Percentiles rank a stretch among this genome's conserved stretches.
These are phyloP conservation scores for Gallinago nigripennis DNA, from an alignment of 2,797 vertebrate species.

Conservation along the genomic window DNA sequence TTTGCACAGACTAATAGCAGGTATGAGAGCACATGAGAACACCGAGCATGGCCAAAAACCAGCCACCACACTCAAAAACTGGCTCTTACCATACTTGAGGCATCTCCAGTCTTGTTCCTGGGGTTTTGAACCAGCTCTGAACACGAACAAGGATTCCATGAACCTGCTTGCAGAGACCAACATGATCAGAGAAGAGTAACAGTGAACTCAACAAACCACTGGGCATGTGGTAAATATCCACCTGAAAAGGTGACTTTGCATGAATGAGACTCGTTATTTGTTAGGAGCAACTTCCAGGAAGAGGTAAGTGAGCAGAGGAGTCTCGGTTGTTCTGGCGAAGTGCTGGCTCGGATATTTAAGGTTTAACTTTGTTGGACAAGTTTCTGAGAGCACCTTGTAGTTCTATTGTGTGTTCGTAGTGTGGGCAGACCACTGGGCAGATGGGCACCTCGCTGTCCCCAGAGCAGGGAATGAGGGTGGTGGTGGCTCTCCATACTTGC, in stretches of 20 bases:
- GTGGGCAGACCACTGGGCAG: not conserved
- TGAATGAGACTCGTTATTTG: rapidly evolving
- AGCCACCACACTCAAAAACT: not conserved
- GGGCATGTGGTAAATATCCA: too few species aligned
- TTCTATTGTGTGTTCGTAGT: rapidly evolving
- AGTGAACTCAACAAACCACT: not conserved
- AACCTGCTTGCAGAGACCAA: not conserved
- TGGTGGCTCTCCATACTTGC: not conserved
- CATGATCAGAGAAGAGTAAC: not conserved
- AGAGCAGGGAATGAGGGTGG: rapidly evolving
- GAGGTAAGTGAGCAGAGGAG: too few species aligned
- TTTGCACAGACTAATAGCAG: not conserved
- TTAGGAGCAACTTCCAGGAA: not conserved
- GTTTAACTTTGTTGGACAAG: not conserved
- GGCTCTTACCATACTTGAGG: not conserved
- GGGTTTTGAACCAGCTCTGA: not conserved
- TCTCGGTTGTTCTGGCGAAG: too few species aligned
- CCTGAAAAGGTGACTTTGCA: too few species aligned
- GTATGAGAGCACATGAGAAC: rapidly evolving
- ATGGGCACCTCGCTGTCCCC: rapidly evolving
- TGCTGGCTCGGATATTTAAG: not conserved
- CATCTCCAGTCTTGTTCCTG: rapidly evolving
- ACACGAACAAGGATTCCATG: rapidly evolving
- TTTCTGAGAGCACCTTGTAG: not conserved
- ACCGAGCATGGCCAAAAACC: not conserved